Evolutionary conservation across 2,888 invertebrate species (phyloP), one percentile per base, ranked within the genome.

Genomic region (Archips crataeganus): DNA sequence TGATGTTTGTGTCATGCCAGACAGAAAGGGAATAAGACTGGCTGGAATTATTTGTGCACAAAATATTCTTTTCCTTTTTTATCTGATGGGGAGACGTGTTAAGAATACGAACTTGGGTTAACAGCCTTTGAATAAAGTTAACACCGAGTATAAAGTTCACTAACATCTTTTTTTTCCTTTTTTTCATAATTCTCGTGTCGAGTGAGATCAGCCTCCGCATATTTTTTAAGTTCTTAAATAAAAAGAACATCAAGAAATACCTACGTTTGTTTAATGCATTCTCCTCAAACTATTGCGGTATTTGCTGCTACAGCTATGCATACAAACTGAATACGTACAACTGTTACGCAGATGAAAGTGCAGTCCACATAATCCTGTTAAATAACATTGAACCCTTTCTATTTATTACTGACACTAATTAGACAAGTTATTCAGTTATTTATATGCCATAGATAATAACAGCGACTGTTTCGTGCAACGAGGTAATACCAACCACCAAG

Each of bases 331-430:
- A 61, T 36, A 74, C 74, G 9, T 74, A 70, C 61, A 70, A 74
- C 69, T 65, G 74, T 65, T 70, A 61, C 74, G 69, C 57, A 73
- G 49, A 73, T 69, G 63, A 73, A 69, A 73, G 64, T 74, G 61
- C 65, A 61, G 57, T 62, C 36, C 36, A n/a, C 36, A 64, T 70
- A 70, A 74, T 70, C 74, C 54, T 70, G 61, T 74, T 70, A 74
- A 70, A 61, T 74, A 74, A 70, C 74, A 51, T 74, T 70, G 74
- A 74, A 74, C 69, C 70, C 69, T 70, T 70, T 49, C 47, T 57
- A 54, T 51, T 51, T 57, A 54, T 51, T 51, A 51, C 60, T 65
- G 23, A 23, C 36, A 49, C 15, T 70, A 54, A 65, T 70, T 45
- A 74, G 51, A 49, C 60, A 49, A 15, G 69, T 64, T 36, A 36